phyloP scores from a whole-genome alignment of 2,113 vertebrate species.

The Anser cygnoides region DNA sequence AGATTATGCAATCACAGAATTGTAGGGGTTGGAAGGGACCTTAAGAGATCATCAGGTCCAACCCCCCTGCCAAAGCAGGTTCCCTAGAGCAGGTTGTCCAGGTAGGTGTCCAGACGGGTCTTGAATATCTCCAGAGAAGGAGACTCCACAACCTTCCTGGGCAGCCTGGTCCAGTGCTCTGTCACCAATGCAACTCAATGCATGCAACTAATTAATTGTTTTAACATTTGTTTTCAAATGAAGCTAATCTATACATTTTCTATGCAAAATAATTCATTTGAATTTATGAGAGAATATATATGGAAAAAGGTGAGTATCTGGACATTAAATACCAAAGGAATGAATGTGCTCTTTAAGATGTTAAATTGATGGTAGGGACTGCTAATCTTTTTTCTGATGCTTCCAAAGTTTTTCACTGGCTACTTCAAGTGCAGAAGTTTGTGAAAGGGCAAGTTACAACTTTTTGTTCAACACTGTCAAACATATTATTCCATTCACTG shows the following conservation, averaged over 20 bases:
- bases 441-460: not conserved
- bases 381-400: not conserved
- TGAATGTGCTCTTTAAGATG: not conserved
- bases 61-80: too few species aligned
- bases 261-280: not conserved
- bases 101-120: too few species aligned
- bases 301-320: not conserved
- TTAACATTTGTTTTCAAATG: not conserved
- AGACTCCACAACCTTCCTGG: too few species aligned
- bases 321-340: not conserved
- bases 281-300: not conserved
- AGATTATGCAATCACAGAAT: not conserved
- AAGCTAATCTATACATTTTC: not conserved
- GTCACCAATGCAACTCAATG: not conserved
- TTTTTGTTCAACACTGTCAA: not conserved
- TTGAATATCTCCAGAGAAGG: too few species aligned
- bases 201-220: not conserved
- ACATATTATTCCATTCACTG: not conserved
- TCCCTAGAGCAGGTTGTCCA: too few species aligned
- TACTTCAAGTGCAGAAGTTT: slow-evolving; percentile 7
- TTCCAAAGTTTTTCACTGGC: slow-evolving; percentile 4
- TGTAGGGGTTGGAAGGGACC: too few species aligned
- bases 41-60: too few species aligned
- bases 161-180: too few species aligned
- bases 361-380: not conserved